Conservation (phyloP, 2,113 vertebrate genomes). For the Syngnathus typhle region DNA sequence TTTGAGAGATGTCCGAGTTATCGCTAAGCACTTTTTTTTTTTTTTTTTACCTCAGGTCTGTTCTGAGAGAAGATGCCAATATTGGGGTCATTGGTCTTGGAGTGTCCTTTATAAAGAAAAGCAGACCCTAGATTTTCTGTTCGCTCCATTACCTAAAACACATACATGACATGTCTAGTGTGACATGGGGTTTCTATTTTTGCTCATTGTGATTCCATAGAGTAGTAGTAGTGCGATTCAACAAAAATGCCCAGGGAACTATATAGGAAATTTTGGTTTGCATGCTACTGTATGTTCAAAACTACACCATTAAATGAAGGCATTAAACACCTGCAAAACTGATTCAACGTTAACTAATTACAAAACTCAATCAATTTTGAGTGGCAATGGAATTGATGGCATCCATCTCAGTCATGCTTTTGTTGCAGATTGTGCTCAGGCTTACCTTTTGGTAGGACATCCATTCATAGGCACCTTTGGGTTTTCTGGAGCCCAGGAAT, state of each 20-base stretch:
- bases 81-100: slow-evolving; percentile 62
- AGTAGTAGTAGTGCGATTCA: not conserved
- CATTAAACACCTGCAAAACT: too few species aligned
- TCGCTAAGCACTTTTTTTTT: not conserved
- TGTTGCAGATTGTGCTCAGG: too few species aligned
- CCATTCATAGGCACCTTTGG: slow-evolving; percentile 87
- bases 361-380: too few species aligned
- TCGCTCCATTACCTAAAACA: slow-evolving; percentile 72
- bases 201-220: not conserved
- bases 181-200: not conserved
- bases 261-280: too few species aligned
- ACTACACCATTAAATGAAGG: too few species aligned
- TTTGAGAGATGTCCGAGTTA: not conserved
- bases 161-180: not conserved
- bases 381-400: not conserved
- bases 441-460: slow-evolving; percentile 85
- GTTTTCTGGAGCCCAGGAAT: slow-evolving; percentile 85
- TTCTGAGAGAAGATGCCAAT: slow-evolving; percentile 92
- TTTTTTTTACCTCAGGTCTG: slow-evolving; percentile 79
- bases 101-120: slow-evolving; percentile 81
- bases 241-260: too few species aligned
- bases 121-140: slow-evolving; percentile 82
- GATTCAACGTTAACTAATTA: too few species aligned
- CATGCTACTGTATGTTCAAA: too few species aligned
- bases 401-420: not conserved